These are phyloP conservation scores for Lasioglossum malachurum DNA, from an alignment of 2,888 invertebrate genomes.

Conservation along the genomic window DNA sequence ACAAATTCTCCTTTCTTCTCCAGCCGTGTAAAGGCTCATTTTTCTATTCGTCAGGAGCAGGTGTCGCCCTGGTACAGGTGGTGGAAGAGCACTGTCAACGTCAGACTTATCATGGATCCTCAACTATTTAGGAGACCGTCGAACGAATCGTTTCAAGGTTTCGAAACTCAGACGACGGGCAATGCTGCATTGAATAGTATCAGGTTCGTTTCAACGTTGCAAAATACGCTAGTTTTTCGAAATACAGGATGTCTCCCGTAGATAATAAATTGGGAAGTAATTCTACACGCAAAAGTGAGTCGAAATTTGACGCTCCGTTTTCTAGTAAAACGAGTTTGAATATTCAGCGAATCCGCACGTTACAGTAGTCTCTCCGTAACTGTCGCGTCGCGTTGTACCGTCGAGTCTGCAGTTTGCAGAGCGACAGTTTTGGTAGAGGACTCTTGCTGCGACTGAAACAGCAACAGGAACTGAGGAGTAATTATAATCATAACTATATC, in stretches of 20 bases:
- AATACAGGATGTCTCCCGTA: too few relatives aligned
- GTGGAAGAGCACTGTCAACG: slow-evolving; percentile 89
- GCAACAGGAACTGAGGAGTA: too few relatives aligned
- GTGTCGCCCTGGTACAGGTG: slow-evolving; percentile 90
- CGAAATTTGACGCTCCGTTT: not conserved
- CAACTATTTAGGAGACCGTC: slow-evolving; percentile 80
- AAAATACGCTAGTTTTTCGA: not conserved
- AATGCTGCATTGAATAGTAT: not conserved
- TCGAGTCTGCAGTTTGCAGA: too few relatives aligned
- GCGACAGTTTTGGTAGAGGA: too few relatives aligned
- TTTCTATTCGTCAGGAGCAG: slow-evolving; percentile 85
- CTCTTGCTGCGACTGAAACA: too few relatives aligned
- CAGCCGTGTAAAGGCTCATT: slow-evolving; percentile 33
- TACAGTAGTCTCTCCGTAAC: too few relatives aligned
- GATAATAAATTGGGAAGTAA: not conserved
- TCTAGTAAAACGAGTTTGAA: not conserved
- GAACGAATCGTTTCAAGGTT: slow-evolving; percentile 65
- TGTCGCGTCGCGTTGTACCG: too few relatives aligned
- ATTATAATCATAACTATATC: too few relatives aligned
- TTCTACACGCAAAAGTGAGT: not conserved
- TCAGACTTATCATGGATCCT: slow-evolving; percentile 87
- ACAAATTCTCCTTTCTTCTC: slow-evolving; percentile 14
- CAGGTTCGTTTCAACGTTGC: slow-evolving; percentile 23
- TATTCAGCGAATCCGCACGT: not conserved
- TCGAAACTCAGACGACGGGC: slow-evolving; percentile 62